Base-by-base conservation (phyloP, 2,113 vertebrate species). In the human region DNA sequence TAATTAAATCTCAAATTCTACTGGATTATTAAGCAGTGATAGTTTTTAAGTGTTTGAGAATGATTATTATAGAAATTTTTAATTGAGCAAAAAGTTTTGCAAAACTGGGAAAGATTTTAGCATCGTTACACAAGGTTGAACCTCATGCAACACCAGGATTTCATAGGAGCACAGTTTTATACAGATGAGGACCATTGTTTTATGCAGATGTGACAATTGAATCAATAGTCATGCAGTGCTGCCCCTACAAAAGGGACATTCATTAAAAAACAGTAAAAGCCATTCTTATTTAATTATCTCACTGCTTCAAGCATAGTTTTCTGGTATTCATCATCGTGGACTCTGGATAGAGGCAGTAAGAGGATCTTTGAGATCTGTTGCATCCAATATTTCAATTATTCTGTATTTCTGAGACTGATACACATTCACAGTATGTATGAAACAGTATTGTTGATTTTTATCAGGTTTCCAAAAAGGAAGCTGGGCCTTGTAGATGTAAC, bases 361-460 rank as follows among this genome's bases (percentile, higher is more conserved):
- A 45, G 1, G 9, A 78, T 75, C 20, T 83, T 81, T 57, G 38
- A 83, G 55, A 61, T 66, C 43, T 73, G 17, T 90, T 90, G 82
- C 27, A 86, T 23, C 70, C 27, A 64, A 16, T 5, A 40, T 14
- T 40, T 59, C 6, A 30, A 0, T 76, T 81, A n/a, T 79, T 85
- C 66, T 92, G 14, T 84, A 6, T 83, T 84, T 83, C 59, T 59
- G 27, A 72, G 70, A 38, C 11, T 40, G 17, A 13, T n/a, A 11
- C 23, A 23, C 12, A 40, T 4, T 1, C 25, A n/a, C 9, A 1
- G 0, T 66, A 5, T 38, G 0, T 32, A 32, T 81, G 32, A 94
- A 68, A 16, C 8, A 91, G 7, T 6, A 45, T 27, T 75, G 43
- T 45, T 94, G 32, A 23, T 82, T 95, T 90, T 82, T 76, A 79